Evolutionary conservation across 2,113 vertebrate genomes (phyloP).

Genomic region (Ranitomeya imitator): DNA sequence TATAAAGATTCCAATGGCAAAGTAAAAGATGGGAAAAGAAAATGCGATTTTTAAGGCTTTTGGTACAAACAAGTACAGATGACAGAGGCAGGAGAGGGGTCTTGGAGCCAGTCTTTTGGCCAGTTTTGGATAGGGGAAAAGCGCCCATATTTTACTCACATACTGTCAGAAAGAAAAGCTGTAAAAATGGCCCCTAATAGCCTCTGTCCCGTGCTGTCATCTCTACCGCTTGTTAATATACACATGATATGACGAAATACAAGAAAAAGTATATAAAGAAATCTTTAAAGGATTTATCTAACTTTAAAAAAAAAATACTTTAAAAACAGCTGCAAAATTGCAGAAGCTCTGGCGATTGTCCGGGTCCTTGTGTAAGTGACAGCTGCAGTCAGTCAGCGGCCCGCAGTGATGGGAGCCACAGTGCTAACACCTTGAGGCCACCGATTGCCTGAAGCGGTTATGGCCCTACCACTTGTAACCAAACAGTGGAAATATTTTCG

Average conservation of each 20-base stretch:
- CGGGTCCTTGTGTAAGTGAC: too few relatives aligned
- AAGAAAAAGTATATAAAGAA: not conserved
- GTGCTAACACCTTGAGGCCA: too few relatives aligned
- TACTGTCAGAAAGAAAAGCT: not conserved
- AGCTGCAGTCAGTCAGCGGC: too few relatives aligned
- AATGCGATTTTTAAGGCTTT: not conserved
- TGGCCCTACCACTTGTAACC: too few relatives aligned
- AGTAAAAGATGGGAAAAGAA: not conserved
- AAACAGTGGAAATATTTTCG: too few relatives aligned
- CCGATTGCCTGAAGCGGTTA: too few relatives aligned
- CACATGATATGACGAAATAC: not conserved
- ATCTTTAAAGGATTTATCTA: not conserved
- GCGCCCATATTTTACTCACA: too few relatives aligned
- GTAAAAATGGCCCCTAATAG: not conserved
- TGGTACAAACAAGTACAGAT: not conserved
- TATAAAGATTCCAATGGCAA: not conserved
- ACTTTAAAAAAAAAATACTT: too few relatives aligned
- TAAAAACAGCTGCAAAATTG: too few relatives aligned
- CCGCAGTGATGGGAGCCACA: too few relatives aligned
- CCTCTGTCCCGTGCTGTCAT: not conserved
- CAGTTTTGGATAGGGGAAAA: not conserved
- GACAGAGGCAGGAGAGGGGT: not conserved
- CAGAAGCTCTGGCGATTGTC: too few relatives aligned
- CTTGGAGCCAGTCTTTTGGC: not conserved
- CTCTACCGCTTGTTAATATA: not conserved